These are phyloP conservation scores for Todiramphus saurophagus DNA, from an alignment of 2,113 vertebrate species.

Conservation along the genomic window DNA sequence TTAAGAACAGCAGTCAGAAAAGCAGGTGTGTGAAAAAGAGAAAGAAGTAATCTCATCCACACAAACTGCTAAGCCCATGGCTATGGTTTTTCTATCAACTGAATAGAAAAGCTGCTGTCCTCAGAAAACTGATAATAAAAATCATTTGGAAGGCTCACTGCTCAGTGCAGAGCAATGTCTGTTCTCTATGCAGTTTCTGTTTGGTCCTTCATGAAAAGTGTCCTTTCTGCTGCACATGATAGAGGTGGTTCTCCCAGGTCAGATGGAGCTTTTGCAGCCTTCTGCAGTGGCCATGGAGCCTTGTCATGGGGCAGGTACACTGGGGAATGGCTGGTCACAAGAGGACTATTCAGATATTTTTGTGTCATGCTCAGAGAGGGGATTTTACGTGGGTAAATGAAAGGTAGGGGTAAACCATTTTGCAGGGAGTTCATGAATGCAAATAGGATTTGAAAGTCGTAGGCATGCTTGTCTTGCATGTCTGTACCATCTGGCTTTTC, in stretches of 20 bases:
- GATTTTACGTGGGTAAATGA: background rate
- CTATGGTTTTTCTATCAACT: background rate
- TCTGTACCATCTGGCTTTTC: background rate
- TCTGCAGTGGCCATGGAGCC: background rate
- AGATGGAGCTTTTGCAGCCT: background rate
- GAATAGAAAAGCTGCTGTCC: background rate
- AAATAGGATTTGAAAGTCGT: background rate
- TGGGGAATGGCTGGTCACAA: background rate
- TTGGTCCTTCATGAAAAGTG: background rate
- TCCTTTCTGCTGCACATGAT: background rate
- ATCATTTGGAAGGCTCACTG: background rate
- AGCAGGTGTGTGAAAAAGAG: background rate
- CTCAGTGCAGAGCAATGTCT: background rate
- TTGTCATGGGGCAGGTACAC: accelerated
- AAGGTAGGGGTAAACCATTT: background rate
- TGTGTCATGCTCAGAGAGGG: background rate
- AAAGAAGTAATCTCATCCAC: background rate
- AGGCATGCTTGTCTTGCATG: background rate
- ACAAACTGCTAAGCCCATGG: background rate
- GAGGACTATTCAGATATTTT: background rate
- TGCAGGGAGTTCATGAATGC: background rate
- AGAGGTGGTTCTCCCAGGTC: background rate
- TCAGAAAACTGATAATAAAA: background rate
- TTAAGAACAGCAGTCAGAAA: background rate
- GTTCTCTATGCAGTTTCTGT: background rate